phyloP scores from a whole-genome alignment of 2,888 invertebrate genomes.

The Pachymerium ferrugineum region DNA sequence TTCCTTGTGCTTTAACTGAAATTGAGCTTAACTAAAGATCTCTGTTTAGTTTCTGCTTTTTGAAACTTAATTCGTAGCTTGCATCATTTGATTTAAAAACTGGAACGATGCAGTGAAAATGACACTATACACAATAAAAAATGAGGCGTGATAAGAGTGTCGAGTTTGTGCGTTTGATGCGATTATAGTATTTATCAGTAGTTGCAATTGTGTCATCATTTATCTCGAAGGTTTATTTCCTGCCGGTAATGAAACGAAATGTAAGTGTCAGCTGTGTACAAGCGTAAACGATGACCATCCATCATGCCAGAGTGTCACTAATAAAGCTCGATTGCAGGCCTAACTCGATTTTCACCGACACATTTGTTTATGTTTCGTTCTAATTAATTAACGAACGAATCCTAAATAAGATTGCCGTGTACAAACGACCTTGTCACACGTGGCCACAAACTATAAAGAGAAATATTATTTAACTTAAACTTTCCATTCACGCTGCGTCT shows the following conservation, averaged over 20 bases:
- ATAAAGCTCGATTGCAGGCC: conserved; percentile 16
- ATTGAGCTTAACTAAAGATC: too few relatives aligned
- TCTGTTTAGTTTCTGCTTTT: too few relatives aligned
- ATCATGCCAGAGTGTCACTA: conserved; percentile 14
- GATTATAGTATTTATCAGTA: conserved; percentile 10
- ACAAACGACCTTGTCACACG: too few relatives aligned
- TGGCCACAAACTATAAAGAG: too few relatives aligned
- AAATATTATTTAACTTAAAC: too few relatives aligned
- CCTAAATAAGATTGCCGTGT: not conserved
- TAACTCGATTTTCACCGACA: conserved; percentile 6
- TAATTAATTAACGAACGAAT: conserved; percentile 16
- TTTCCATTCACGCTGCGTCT: too few relatives aligned
- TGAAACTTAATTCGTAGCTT: too few relatives aligned
- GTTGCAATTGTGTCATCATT: conserved; percentile 19
- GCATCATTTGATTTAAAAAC: too few relatives aligned
- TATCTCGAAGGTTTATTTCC: conserved; percentile 11
- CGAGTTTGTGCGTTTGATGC: not conserved
- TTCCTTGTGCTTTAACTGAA: too few relatives aligned
- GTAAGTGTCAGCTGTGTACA: conserved; percentile 21
- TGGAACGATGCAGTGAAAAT: too few relatives aligned
- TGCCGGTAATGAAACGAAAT: conserved; percentile 23
- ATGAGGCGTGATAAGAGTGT: not conserved
- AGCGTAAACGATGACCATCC: conserved; percentile 15
- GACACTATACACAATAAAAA: not conserved
- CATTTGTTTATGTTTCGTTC: conserved; percentile 11